Base-by-base conservation (phyloP, 37 sponge, comb jelly and placozoan genomes). In the Hexactinellida sp. region DNA sequence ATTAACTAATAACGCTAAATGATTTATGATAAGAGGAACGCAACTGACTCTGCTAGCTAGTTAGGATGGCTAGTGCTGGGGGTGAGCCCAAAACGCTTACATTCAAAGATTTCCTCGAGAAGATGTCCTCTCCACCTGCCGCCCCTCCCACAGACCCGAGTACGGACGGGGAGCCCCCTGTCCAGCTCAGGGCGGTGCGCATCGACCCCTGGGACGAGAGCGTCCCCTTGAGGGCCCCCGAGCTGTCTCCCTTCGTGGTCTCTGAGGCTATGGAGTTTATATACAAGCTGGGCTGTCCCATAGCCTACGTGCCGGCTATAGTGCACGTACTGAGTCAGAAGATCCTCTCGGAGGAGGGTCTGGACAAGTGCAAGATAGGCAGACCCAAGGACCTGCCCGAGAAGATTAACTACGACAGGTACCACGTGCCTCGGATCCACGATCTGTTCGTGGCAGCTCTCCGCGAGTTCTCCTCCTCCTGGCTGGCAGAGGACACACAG, bases 21-120 rank as follows among this genome's bases (percentile, higher is more conserved):
- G n/a, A n/a, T 47, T 47, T 47, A 47, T 47, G 52, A 47, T 47
- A 47, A 19, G 9, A 16, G 9, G 13, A 19, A 47, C 52, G 52
- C 52, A 16, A 19, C 16, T 47, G 52, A n/a, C n/a, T n/a, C n/a
- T n/a, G 3, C 34, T 63, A 21, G 76, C 34, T 28, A 63, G 21
- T 63, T n/a, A 63, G 47, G 76, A 63, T 63, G 76, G 76, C 76
- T 63, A 32, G 76, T 28, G 34, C 32, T 63, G 30, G 76, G 28
- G 13, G 25, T 32, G 76, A 63, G 28, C 13, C 76, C 3, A 63
- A 63, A 63, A 5, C 76, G 3, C 76, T 63, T n/a, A 63, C 28
- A 21, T 63, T 63, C 76, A 63, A 63, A 63, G 76, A 63, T 7
- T 63, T 63, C 76, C 3, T 63, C 3, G 76, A 63, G 76, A 63